Evolutionary conservation across 2,797 vertebrate species (phyloP).

Genomic region (Brotula barbata): DNA sequence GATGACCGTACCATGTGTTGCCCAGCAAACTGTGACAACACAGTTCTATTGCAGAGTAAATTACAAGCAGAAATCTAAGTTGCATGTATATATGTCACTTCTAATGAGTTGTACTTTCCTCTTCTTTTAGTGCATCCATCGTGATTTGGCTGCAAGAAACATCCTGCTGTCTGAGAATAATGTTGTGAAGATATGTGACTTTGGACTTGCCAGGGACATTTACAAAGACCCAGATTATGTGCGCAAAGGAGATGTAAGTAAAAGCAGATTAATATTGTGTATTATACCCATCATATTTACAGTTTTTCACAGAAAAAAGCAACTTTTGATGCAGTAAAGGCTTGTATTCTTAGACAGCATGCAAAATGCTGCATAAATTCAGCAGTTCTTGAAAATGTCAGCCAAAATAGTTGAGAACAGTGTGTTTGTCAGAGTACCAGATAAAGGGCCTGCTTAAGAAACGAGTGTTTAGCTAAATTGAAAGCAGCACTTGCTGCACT

Average conservation of each 20-base stretch:
- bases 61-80: conserved; percentile 15
- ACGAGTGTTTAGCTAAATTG: background rate
- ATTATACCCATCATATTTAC: background rate
- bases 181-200: conserved; percentile 95
- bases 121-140: conserved; percentile 87
- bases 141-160: conserved; percentile 91
- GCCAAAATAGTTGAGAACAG: conserved; percentile 6
- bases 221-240: conserved; percentile 96
- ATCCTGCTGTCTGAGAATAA: conserved; percentile 94
- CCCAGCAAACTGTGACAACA: conserved; percentile 33
- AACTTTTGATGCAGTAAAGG: background rate
- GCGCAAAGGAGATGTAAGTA: conserved; percentile 93
- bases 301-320: background rate
- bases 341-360: conserved; percentile 15
- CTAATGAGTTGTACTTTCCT: background rate
- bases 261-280: background rate
- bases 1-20: conserved; percentile 67
- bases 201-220: conserved; percentile 91
- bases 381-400: conserved; percentile 14
- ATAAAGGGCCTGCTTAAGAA: background rate
- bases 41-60: conserved; percentile 5
- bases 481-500: background rate
- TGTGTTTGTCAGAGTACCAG: conserved; percentile 18
- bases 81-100: background rate
- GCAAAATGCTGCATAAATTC: conserved; percentile 24